phyloP scores from a whole-genome alignment of 2,113 vertebrate species.

The Ramphastos sulfuratus region DNA sequence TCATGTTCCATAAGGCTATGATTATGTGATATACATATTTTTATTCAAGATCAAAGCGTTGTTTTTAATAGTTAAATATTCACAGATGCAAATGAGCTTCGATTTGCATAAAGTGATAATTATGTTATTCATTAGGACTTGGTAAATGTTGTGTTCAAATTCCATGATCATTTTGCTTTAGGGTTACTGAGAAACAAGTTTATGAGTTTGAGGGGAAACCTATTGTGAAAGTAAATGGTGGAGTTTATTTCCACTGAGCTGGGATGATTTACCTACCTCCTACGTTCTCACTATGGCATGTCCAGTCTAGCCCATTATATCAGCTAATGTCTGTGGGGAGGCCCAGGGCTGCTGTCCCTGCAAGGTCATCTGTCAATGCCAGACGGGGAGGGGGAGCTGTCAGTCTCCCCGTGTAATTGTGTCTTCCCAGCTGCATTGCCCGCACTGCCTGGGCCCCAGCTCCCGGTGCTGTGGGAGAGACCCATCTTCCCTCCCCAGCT shows the following conservation, averaged over 20 bases:
- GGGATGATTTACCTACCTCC: conserved; percentile 39
- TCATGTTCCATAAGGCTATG: conserved; percentile 72
- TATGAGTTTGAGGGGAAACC: conserved; percentile 55
- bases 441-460: background rate
- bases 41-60: conserved; percentile 69
- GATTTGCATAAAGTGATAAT: conserved; percentile 74
- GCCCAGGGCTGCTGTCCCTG: conserved; percentile 58
- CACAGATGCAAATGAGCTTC: conserved; percentile 59
- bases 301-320: conserved; percentile 62
- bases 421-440: conserved; percentile 27
- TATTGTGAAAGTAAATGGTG: conserved; percentile 34
- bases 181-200: conserved; percentile 59
- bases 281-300: conserved; percentile 1
- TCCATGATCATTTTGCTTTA: conserved; percentile 63
- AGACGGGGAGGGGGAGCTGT: conserved; percentile 61
- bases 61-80: conserved; percentile 76
- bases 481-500: conserved; percentile 72
- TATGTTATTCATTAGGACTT: conserved; percentile 73
- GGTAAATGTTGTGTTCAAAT: conserved; percentile 72
- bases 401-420: conserved; percentile 46
- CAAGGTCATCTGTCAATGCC: conserved; percentile 73
- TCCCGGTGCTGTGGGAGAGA: conserved; percentile 8
- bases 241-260: conserved; percentile 6
- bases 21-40: conserved; percentile 75
- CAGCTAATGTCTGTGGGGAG: conserved; percentile 49